Conservation (phyloP, 2,888 invertebrate species). For the Sarcophaga carnaria region DNA sequence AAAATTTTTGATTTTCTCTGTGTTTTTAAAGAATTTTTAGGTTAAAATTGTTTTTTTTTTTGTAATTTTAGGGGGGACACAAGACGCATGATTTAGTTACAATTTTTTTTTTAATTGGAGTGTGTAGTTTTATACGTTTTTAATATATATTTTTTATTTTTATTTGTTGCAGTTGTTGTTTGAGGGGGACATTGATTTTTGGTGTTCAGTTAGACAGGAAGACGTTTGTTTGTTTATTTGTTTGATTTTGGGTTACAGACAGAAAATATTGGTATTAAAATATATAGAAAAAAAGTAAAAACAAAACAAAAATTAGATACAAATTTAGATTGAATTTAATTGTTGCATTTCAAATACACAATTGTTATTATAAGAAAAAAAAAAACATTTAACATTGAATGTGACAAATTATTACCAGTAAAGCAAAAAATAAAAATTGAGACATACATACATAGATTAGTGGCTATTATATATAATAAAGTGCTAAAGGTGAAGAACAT, state of each 20-base stretch:
- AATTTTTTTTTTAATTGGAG: conserved; percentile 35
- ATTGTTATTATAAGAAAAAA: background rate
- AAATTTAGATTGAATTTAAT: conserved; percentile 49
- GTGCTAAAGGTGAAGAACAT: too few species aligned
- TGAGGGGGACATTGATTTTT: conserved; percentile 24
- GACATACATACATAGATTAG: too few species aligned
- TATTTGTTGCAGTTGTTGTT: conserved; percentile 44
- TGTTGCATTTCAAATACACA: conserved; percentile 33
- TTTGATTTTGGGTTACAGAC: conserved; percentile 62
- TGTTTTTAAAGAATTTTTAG: background rate
- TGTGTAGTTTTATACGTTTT: conserved; percentile 39
- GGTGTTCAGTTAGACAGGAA: conserved; percentile 72
- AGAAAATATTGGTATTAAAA: conserved; percentile 70
- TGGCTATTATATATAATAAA: too few species aligned
- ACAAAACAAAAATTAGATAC: conserved; percentile 79
- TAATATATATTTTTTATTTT: background rate
- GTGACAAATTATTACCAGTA: background rate
- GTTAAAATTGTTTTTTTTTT: conserved; percentile 12
- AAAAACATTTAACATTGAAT: conserved; percentile 42
- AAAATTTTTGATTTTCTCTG: conserved; percentile 53
- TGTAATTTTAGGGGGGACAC: conserved; percentile 2
- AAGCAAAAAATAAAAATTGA: background rate
- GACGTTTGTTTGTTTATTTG: conserved; percentile 67
- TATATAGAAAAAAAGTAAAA: conserved; percentile 76
- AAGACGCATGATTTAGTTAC: conserved; percentile 30